Base-by-base conservation (phyloP, 2,888 invertebrate genomes). In the Aphodius sticticus region DNA sequence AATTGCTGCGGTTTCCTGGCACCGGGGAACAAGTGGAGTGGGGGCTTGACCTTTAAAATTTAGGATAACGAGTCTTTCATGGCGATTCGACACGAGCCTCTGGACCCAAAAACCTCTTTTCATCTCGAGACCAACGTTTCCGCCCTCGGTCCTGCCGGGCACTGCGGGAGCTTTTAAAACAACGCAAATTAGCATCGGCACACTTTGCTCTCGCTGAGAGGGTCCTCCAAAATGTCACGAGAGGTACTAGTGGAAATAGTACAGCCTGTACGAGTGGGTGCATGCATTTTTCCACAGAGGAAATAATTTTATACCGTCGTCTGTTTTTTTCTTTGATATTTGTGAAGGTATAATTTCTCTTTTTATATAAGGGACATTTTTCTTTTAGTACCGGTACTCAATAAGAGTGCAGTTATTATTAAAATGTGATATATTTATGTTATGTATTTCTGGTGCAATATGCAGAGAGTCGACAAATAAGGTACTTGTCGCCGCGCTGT, bases 1-100 rank as follows among this genome's bases (percentile, higher is more conserved):
- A 53, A 53, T 53, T 53, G 53, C 53, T 53, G 53, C 53, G 53
- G 53, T 53, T 53, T 53, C 53, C 53, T 53, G 53, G 53, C 53
- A 53, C 53, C 3, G 53, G 53, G 53, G 9, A 9, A 53, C 53
- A 1, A 12, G 7, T 5, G 53, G 53, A 53, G 53, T 53, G 53
- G 53, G 53, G 53, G 53, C 53, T 53, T 53, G 53, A 53, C 53
- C 53, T 53, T 53, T 53, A 53, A 53, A 53, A 53, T 53, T 53
- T 53, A 53, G 53, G 53, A 53, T 53, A 53, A 53, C 53, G 53
- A 53, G 53, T 53, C 53, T 7, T 53, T 7, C 53, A 12, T 9
- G 53, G 53, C 53, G 53, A 7, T 53, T 53, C 53, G 53, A 53
- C 53, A 53, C 6, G 53, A 53, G 53, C 53, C 53, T 12, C 53